A percentile compares a stretch with the other conserved stretches of the same genome.
Conservation (phyloP, 2,888 invertebrate species). For the Neoascia interrupta region DNA sequence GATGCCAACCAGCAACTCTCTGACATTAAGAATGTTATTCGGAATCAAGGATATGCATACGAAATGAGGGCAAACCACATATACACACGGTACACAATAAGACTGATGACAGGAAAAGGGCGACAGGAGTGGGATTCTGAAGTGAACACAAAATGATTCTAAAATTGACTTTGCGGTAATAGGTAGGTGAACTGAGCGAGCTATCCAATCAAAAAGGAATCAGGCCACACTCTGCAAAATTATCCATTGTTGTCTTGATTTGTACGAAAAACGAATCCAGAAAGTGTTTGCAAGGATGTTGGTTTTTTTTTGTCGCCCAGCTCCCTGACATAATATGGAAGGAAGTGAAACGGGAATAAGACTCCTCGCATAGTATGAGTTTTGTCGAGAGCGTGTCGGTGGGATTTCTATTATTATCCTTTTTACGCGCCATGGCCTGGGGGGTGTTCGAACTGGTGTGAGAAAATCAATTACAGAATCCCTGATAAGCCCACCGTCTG, state of each 20-base stretch:
- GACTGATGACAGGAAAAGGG: constrained; percentile 37
- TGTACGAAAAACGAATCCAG: not conserved
- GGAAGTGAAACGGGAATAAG: not conserved
- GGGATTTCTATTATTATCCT: constrained; percentile 25
- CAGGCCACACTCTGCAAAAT: constrained; percentile 34
- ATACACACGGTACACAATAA: constrained; percentile 13
- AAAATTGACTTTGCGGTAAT: constrained; percentile 27
- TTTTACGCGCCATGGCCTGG: too few relatives aligned
- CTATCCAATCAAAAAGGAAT: constrained; percentile 53
- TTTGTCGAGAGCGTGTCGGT: not conserved
- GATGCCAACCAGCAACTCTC: constrained; percentile 21
- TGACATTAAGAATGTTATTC: constrained; percentile 49
- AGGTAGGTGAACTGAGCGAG: constrained; percentile 22
- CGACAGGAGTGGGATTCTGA: constrained; percentile 5
- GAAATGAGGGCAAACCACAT: constrained; percentile 25
- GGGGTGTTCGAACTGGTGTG: not conserved
- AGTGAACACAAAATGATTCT: constrained; percentile 24
- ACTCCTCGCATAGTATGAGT: too few relatives aligned
- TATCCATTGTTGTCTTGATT: constrained; percentile 34
- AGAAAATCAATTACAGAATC: constrained; percentile 38
- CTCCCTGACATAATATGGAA: not conserved
- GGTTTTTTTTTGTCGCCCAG: not conserved
- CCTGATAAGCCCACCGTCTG: constrained; percentile 1
- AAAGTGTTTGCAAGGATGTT: not conserved
- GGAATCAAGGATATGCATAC: constrained; percentile 45